Evolutionary conservation across 2,888 invertebrate species (phyloP).

Genomic region (Ophioninae sp.): DNA sequence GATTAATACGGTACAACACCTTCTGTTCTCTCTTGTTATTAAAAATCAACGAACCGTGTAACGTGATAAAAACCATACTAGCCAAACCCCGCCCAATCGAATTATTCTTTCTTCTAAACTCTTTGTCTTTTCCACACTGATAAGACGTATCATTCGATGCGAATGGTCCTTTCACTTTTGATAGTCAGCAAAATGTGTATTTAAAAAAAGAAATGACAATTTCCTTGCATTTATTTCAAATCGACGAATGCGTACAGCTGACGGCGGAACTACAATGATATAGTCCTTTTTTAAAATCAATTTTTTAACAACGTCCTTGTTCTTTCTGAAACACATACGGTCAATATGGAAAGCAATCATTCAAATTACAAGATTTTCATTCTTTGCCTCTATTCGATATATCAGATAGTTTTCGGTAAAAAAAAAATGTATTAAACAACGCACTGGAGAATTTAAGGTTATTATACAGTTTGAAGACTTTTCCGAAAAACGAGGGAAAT

Average conservation of each 20-base stretch:
- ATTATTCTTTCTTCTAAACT: slow-evolving; percentile 2
- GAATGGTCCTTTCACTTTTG: slow-evolving; percentile 34
- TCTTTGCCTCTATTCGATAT: neutral
- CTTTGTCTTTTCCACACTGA: neutral
- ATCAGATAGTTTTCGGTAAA: neutral
- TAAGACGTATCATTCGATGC: neutral
- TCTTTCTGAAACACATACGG: neutral
- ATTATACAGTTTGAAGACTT: too few relatives aligned
- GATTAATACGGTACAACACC: slow-evolving; percentile 27
- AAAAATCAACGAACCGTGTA: slow-evolving; percentile 54
- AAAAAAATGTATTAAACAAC: neutral
- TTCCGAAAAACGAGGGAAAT: too few relatives aligned
- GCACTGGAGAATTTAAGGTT: too few relatives aligned
- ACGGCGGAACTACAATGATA: neutral
- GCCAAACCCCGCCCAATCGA: slow-evolving; percentile 33
- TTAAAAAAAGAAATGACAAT: slow-evolving; percentile 3
- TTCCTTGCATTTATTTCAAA: neutral
- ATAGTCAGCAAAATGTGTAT: slow-evolving; percentile 35
- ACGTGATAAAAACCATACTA: slow-evolving; percentile 2
- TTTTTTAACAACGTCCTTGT: neutral
- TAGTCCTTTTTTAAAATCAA: neutral
- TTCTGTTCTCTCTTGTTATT: slow-evolving; percentile 52
- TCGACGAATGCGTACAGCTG: neutral
- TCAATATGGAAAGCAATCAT: neutral
- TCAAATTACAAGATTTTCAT: neutral